Evolutionary conservation across 2,797 vertebrate species (phyloP).

Genomic region (Yasuhikotakia modesta): DNA sequence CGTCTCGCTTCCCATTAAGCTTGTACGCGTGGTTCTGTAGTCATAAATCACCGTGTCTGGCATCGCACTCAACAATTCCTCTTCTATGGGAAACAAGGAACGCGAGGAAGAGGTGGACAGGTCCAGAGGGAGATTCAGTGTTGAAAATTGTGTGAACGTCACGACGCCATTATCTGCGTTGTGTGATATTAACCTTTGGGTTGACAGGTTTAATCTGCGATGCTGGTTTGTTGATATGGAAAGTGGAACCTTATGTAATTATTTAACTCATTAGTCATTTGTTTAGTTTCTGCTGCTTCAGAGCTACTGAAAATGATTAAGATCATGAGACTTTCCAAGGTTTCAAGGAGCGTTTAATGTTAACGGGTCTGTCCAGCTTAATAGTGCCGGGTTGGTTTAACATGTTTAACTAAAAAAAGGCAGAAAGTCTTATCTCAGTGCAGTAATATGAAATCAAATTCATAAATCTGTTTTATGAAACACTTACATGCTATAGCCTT

Average conservation of each 20-base stretch:
- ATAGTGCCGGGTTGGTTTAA: too few relatives aligned
- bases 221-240: neutral
- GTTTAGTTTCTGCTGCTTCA: neutral
- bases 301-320: neutral
- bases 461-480: too few relatives aligned
- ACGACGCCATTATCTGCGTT: neutral
- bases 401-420: too few relatives aligned
- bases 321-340: neutral
- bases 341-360: neutral
- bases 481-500: too few relatives aligned
- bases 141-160: neutral
- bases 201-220: neutral
- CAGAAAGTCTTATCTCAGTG: too few relatives aligned
- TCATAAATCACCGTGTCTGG: neutral
- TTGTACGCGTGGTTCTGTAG: neutral
- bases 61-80: neutral
- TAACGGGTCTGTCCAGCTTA: too few relatives aligned
- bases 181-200: neutral
- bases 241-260: neutral
- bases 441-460: too few relatives aligned
- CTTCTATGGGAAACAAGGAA: neutral
- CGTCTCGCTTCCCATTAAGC: conserved; percentile 12
- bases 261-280: neutral
- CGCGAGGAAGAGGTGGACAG: too few relatives aligned
- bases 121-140: neutral